Base-by-base conservation (phyloP, 1,140 invertebrate species). In the Steinernema khuongi region DNA sequence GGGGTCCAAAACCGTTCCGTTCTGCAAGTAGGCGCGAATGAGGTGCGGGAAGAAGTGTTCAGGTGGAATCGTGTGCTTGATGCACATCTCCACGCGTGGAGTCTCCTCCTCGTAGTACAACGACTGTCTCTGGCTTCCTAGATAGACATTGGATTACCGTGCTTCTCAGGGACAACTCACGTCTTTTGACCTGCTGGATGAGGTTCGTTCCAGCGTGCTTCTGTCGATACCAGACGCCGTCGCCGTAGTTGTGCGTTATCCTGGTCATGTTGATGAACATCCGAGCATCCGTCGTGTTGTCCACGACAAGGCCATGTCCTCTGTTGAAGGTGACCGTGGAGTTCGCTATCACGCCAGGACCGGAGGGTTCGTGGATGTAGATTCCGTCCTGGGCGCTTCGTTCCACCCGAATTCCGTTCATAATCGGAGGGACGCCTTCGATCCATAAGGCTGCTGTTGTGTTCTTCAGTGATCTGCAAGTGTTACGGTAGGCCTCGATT, bases 371-470 rank as follows among this genome's bases (percentile, higher is more conserved):
- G 31, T 77, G 81, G 30, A 84, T 66, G 33, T 80, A 80, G 1
- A 84, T 75, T 31, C 83, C 83, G 73, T 84, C 83, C 44, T 82
- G 41, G 14, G 83, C 83, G 76, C 82, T 83, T 26, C 75, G 71
- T 36, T 83, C 72, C 29, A 84, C 76, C n/a, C 80, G 70, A 29
- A 84, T 50, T 26, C 84, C 84, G 67, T 84, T 84, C 81, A 84
- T 85, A 44, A 85, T 76, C 31, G 83, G 83, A 14, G 83, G 82
- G 11, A 85, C 84, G n/a, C 83, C 83, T 77, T 84, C 80, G 2
- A 84, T 78, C 31, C 81, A 85, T 22, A 84, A 43, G 0, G 84
- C 82, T 14, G 84, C 73, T 0, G 83, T 85, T 2, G 72, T 74
- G 73, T 84, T 84, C 67, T 82, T 85, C 18, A 69, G 80, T 1